Conservation (phyloP, 2,888 invertebrate genomes). For the Cataglyphis albicans region DNA sequence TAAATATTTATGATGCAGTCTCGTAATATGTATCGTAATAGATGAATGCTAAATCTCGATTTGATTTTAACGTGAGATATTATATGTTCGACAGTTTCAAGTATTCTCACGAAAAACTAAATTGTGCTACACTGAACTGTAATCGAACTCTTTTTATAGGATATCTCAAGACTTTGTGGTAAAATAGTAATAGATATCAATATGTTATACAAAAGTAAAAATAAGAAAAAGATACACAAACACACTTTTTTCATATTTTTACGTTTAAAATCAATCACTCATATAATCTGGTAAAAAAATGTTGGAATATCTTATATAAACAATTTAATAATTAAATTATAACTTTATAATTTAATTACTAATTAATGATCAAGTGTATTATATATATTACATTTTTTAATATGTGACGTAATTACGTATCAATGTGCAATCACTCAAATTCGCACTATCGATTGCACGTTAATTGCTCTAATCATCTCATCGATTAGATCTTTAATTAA, state of each 20-base stretch:
- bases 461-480: slow-evolving; percentile 43
- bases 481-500: slow-evolving; percentile 42
- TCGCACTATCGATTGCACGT: slow-evolving; percentile 30
- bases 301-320: neutral
- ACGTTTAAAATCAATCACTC: neutral
- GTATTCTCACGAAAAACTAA: neutral
- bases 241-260: neutral
- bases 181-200: neutral
- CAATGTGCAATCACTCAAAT: slow-evolving; percentile 22
- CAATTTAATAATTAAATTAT: neutral
- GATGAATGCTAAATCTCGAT: slow-evolving; percentile 49
- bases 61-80: slow-evolving; percentile 40
- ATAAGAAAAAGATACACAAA: neutral
- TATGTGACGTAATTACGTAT: slow-evolving; percentile 39
- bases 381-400: neutral
- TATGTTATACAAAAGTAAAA: neutral
- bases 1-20: slow-evolving; percentile 64
- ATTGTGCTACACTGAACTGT: no score
- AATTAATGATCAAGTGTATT: neutral
- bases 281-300: neutral
- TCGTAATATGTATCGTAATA: slow-evolving; percentile 27
- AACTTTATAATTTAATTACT: neutral
- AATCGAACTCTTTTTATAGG: neutral
- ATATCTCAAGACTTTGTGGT: neutral
- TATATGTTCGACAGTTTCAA: neutral